These are phyloP conservation scores for Karalla daura DNA, from an alignment of 2,797 vertebrate species.

Conservation along the genomic window DNA sequence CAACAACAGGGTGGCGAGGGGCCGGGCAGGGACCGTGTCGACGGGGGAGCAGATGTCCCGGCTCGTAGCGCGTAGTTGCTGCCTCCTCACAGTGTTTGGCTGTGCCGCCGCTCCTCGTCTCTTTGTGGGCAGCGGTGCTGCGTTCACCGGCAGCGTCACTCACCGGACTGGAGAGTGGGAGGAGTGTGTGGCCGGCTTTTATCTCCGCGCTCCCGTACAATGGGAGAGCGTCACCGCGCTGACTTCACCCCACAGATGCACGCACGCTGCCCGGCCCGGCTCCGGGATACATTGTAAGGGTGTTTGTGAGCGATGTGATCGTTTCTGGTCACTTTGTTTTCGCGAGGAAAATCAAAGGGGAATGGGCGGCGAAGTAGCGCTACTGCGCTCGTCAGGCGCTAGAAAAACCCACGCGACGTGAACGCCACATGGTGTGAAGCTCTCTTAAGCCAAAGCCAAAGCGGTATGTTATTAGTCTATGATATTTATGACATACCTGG, in stretches of 20 bases:
- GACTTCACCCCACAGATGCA: constrained; percentile 36
- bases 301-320: fast-evolving
- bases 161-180: constrained; percentile 50
- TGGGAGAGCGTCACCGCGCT: constrained; percentile 50
- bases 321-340: fast-evolving
- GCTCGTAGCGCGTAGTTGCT: not conserved
- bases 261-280: too few species aligned
- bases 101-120: constrained; percentile 7
- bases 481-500: not conserved
- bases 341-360: too few species aligned
- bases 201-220: constrained; percentile 42
- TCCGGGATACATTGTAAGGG: fast-evolving
- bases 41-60: constrained; percentile 1
- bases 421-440: constrained; percentile 46
- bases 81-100: not conserved
- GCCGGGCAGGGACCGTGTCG: constrained; percentile 8
- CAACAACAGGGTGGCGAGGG: constrained; percentile 29
- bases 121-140: not conserved
- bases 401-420: not conserved
- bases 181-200: constrained; percentile 57
- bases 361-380: not conserved
- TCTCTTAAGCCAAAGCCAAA: not conserved
- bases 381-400: fast-evolving
- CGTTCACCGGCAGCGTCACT: constrained; percentile 21
- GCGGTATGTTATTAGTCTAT: not conserved